These are phyloP conservation scores for Centrocercus urophasianus DNA, from an alignment of 2,113 vertebrate species.

Conservation along the genomic window DNA sequence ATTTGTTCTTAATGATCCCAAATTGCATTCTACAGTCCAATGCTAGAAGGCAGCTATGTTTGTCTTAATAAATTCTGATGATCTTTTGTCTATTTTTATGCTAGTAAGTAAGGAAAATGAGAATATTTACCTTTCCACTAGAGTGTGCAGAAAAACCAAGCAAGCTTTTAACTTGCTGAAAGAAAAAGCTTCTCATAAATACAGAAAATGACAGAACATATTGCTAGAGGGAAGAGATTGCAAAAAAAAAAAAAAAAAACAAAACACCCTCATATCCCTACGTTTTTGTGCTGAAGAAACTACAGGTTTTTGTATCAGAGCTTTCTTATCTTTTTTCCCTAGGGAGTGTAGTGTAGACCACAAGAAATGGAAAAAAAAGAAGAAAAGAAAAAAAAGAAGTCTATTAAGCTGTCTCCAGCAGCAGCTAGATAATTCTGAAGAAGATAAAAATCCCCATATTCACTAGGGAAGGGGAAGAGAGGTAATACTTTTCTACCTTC, in stretches of 20 bases:
- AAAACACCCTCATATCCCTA: not conserved
- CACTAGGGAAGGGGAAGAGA: not conserved
- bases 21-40: not conserved
- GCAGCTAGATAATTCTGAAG: not conserved
- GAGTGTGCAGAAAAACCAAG: not conserved
- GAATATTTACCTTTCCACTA: conserved; percentile 1
- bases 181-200: not conserved
- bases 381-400: not conserved
- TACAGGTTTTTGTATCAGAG: not conserved
- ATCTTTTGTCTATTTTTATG: not conserved
- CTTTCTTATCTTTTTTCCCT: not conserved
- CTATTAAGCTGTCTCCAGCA: conserved; percentile 5
- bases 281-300: not conserved
- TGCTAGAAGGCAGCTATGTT: not conserved
- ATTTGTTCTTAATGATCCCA: not conserved
- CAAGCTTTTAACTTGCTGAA: not conserved
- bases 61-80: conserved; percentile 7
- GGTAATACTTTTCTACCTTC: not conserved
- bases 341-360: not conserved
- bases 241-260: not conserved
- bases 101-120: not conserved
- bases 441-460: not conserved
- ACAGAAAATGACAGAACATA: not conserved
- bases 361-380: conserved; percentile 12
- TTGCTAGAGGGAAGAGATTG: not conserved